Base-by-base conservation (phyloP, 1,140 invertebrate species). In the Eupristina koningsbergeri region DNA sequence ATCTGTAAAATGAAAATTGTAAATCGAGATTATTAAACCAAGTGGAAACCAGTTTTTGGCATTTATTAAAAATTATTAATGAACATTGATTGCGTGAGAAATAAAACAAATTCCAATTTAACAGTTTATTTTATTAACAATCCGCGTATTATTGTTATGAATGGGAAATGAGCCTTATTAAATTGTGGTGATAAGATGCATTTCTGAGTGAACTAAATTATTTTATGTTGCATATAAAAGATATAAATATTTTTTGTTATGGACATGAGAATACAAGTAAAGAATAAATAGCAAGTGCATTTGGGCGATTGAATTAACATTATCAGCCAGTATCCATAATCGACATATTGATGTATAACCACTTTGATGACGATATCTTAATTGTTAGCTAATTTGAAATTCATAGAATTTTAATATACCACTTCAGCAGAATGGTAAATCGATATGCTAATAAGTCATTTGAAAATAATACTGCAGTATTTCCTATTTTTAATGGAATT, bases 1-100 rank as follows among this genome's bases (percentile, higher is more conserved):
- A 88, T 89, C 90, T 91, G 88, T 8, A 90, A 90, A 77, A 88
- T 39, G 85, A 85, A 85, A 84, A 80, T 73, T 29, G 83, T 71
- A n/a, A 6, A 41, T 58, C 58, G 31, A 9, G n/a, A 31, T 83
- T 75, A 83, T 45, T 71, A 39, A 76, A 19, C 29, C 9, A 41
- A 50, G 41, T 39, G 78, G n/a, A 53, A 80, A 81, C 67, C 80
- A 61, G 80, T 73, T 74, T 19, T 15, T 45, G n/a, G 5, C 47
- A 5, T 6, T 53, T 71, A 47, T 36, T 39, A 53, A 53, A 47
- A 71, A 80, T 80, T 67, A 71, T 36, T 53, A 81, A 74, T 74
- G 80, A 58, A 41, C 63, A 36, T 34, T 47, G 36, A 71, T 17
- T 64, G 36, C 1, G 15, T 26, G 39, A 81, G 74, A 61, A 61